These are phyloP conservation scores for Cydia strobilella DNA, from an alignment of 1,140 invertebrate genomes.

Conservation along the genomic window DNA sequence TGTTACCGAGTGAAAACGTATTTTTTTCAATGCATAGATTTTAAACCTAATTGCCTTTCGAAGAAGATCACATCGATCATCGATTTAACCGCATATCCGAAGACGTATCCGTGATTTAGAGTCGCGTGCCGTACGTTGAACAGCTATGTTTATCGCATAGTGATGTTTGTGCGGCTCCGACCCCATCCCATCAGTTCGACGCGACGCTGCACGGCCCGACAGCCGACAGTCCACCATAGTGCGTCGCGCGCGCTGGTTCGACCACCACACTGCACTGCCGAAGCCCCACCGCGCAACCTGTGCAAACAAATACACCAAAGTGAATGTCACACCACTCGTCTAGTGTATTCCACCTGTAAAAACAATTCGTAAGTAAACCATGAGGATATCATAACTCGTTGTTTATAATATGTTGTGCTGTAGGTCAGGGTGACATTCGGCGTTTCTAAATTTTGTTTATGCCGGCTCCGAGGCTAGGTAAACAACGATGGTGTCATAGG, in stretches of 20 bases:
- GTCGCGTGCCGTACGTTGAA: slow-evolving; percentile 38
- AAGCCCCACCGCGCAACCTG: slow-evolving; percentile 14
- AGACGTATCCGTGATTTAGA: slow-evolving; percentile 28
- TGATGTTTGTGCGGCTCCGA: slow-evolving; percentile 60
- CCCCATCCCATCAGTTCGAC: slow-evolving; percentile 60
- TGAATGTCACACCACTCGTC: slow-evolving; percentile 6
- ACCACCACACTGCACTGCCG: slow-evolving; percentile 34
- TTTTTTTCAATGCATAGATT: too few relatives aligned
- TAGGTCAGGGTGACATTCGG: neutral
- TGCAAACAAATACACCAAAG: neutral
- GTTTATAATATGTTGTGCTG: neutral
- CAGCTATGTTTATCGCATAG: slow-evolving; percentile 45
- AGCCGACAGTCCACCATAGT: slow-evolving; percentile 60
- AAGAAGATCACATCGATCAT: too few relatives aligned
- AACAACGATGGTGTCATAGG: slow-evolving; percentile 28
- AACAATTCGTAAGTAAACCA: slow-evolving; percentile 22
- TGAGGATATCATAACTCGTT: neutral
- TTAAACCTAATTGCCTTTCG: too few relatives aligned
- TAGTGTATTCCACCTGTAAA: neutral
- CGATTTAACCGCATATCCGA: slow-evolving; percentile 30
- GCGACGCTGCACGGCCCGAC: slow-evolving; percentile 41
- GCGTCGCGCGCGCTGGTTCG: slow-evolving; percentile 54
- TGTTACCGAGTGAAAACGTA: too few relatives aligned
- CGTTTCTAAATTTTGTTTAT: slow-evolving; percentile 27
- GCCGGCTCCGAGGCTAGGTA: slow-evolving; percentile 8